A percentile compares a stretch with the other conserved stretches of the same genome.
phyloP scores from a whole-genome alignment of 2,113 vertebrate species.

The Phainopepla nitens region DNA sequence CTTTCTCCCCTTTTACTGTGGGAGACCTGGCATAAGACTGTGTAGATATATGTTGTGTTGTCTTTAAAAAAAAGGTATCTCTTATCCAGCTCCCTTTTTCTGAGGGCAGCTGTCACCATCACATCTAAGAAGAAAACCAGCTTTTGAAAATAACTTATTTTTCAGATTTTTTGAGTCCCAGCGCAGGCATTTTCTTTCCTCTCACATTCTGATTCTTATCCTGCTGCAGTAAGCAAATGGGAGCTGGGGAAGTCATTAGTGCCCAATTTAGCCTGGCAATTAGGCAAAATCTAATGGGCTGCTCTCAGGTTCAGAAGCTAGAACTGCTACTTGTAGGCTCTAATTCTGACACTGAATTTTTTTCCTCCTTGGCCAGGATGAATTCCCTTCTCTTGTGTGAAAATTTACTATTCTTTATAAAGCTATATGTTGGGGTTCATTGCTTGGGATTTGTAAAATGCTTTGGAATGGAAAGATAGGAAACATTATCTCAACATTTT shows the following conservation, averaged over 20 bases:
- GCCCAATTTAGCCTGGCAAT: conserved; percentile 19
- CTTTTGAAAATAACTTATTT: not conserved
- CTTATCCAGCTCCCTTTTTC: not conserved
- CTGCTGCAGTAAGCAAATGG: conserved; percentile 18
- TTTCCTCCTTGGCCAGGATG: not conserved
- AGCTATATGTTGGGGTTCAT: not conserved
- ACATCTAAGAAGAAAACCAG: not conserved
- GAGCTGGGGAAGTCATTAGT: conserved; percentile 13
- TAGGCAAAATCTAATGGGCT: conserved; percentile 4
- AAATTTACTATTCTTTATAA: not conserved
- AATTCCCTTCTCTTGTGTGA: not conserved
- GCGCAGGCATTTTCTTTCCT: not conserved
- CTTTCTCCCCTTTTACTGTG: not conserved
- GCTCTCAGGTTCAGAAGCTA: not conserved
- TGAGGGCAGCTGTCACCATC: not conserved
- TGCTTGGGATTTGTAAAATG: not conserved
- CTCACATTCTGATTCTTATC: not conserved
- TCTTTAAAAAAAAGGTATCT: not conserved
- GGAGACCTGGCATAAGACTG: not conserved
- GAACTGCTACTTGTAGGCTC: not conserved
- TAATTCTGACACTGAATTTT: not conserved
- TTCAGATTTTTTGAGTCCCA: not conserved
- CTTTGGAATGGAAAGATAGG: not conserved
- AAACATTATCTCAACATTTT: not conserved
- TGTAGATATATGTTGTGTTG: not conserved